Evolutionary conservation across 2,797 vertebrate species (phyloP).

Genomic region (Argya squamiceps): DNA sequence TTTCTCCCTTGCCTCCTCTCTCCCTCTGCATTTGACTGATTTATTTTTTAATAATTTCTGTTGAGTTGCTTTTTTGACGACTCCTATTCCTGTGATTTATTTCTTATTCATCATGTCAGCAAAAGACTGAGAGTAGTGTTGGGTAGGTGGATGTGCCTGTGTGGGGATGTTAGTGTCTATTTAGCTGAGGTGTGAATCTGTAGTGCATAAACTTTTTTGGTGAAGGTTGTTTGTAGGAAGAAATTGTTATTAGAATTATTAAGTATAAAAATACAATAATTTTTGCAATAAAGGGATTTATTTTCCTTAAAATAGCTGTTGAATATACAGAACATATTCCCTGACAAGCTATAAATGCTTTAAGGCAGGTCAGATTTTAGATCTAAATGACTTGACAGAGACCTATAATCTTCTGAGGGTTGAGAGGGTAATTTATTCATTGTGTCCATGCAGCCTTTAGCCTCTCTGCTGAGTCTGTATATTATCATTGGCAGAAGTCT

Average conservation of each 20-base stretch:
- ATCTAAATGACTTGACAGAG: not conserved
- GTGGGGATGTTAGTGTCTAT: not conserved
- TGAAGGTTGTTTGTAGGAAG: not conserved
- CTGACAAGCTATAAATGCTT: constrained; percentile 12
- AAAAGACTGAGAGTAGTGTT: not conserved
- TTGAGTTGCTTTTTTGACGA: not conserved
- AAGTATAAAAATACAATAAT: not conserved
- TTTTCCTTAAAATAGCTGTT: not conserved
- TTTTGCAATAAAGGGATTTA: not conserved
- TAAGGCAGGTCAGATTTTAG: constrained; percentile 4
- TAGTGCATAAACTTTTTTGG: not conserved
- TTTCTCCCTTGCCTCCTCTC: not conserved
- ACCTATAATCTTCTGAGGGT: not conserved
- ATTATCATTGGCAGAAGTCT: not conserved
- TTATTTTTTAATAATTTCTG: not conserved
- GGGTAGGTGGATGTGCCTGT: not conserved
- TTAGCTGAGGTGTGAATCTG: not conserved
- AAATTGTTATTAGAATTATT: not conserved
- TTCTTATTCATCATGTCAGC: not conserved
- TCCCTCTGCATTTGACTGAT: not conserved
- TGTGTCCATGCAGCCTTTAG: not conserved
- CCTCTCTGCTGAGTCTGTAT: not conserved
- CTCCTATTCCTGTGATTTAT: not conserved
- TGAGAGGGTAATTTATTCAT: constrained; percentile 7
- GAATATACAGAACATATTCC: not conserved